These are phyloP conservation scores for Mylabris phalerata DNA, from an alignment of 1,140 invertebrate species.

Conservation along the genomic window DNA sequence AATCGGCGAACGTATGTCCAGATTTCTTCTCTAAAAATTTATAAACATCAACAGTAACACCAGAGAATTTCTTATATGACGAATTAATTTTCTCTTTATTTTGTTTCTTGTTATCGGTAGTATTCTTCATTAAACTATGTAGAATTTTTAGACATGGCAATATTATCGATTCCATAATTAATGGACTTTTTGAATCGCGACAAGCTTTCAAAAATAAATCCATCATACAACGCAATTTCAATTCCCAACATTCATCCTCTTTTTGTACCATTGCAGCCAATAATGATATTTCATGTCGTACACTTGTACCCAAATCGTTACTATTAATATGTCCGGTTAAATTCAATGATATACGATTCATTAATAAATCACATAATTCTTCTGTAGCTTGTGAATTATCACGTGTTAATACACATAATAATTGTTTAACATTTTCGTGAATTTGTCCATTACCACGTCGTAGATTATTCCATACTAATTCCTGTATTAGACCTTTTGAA, in stretches of 20 bases:
- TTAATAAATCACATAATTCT: slow-evolving; percentile 74
- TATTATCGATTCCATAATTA: slow-evolving; percentile 69
- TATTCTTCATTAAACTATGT: slow-evolving; percentile 63
- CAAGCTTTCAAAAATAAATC: slow-evolving; percentile 72
- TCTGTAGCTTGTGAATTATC: slow-evolving; percentile 85
- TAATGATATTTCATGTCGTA: slow-evolving; percentile 82
- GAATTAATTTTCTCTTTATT: slow-evolving; percentile 42
- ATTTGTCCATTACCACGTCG: slow-evolving; percentile 69
- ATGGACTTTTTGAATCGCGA: slow-evolving; percentile 61
- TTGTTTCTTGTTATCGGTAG: slow-evolving; percentile 52
- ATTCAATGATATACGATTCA: slow-evolving; percentile 72
- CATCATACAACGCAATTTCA: slow-evolving; percentile 83
- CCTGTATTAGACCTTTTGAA: slow-evolving; percentile 79
- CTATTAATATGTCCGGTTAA: slow-evolving; percentile 50
- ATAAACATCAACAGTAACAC: slow-evolving; percentile 64
- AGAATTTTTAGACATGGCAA: slow-evolving; percentile 81
- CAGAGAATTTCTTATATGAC: slow-evolving; percentile 28
- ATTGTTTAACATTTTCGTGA: slow-evolving; percentile 78
- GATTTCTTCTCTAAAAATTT: slow-evolving; percentile 72
- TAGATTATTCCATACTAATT: slow-evolving; percentile 86
- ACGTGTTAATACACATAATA: slow-evolving; percentile 83
- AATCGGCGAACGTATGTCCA: slow-evolving; percentile 63
- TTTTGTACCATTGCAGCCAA: slow-evolving; percentile 82
- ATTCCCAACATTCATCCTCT: slow-evolving; percentile 93
- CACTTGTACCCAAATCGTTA: slow-evolving; percentile 67